These are phyloP conservation scores for Loris lydekkerianus DNA, from an alignment of 2,797 vertebrate genomes.

Conservation along the genomic window DNA sequence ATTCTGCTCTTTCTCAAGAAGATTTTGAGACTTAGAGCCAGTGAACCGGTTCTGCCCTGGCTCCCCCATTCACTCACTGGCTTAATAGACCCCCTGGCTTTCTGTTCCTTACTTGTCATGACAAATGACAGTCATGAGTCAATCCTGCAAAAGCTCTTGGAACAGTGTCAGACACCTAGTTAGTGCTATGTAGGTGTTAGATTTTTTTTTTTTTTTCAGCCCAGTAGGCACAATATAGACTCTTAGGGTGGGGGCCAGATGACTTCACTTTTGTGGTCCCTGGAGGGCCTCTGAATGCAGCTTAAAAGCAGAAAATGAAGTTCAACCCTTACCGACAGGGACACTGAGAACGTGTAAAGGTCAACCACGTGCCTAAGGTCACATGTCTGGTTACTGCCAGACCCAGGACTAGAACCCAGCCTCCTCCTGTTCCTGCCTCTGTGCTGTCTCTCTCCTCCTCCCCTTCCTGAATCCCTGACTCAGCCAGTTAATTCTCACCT, in stretches of 20 bases:
- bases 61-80: not conserved
- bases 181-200: not conserved
- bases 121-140: not conserved
- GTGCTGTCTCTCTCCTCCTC: fast-evolving
- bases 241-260: no score
- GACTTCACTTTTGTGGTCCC: not conserved
- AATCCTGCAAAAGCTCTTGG: not conserved
- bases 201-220: not conserved
- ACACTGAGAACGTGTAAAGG: not conserved
- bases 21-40: not conserved
- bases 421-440: not conserved
- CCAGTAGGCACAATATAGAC: not conserved
- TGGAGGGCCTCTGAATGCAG: not conserved
- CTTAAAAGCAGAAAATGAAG: not conserved
- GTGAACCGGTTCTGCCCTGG: fast-evolving
- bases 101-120: not conserved
- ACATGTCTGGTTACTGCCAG: not conserved
- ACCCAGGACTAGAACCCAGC: not conserved
- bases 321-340: not conserved
- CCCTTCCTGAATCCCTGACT: not conserved
- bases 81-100: not conserved
- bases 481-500: fast-evolving
- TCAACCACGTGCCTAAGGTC: not conserved
- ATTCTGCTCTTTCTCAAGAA: not conserved
- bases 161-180: no score